Conservation (phyloP, 2,797 vertebrate species). For the Propithecus deckenii region DNA sequence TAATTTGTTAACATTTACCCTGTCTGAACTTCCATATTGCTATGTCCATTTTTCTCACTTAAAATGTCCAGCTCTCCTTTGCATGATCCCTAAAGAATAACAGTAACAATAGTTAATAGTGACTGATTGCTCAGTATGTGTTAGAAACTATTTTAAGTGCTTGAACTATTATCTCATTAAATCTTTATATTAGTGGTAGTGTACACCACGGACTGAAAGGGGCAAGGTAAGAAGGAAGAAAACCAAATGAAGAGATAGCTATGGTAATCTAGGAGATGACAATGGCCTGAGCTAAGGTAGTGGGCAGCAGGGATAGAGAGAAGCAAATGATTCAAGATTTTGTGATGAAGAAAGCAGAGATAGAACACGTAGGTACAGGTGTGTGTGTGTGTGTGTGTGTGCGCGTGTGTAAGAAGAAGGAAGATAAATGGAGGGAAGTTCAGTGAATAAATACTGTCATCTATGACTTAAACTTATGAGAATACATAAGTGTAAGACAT, state of each 20-base stretch:
- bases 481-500: not conserved
- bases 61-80: conserved; percentile 24
- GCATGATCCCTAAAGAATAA: not conserved
- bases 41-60: conserved; percentile 3
- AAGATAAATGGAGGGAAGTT: not conserved
- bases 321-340: not conserved
- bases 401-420: not conserved
- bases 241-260: not conserved
- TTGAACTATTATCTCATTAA: not conserved
- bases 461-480: not conserved
- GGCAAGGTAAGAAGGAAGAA: not conserved
- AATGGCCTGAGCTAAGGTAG: not conserved
- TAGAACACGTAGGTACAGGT: not conserved
- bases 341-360: not conserved
- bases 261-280: not conserved
- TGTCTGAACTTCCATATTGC: not conserved
- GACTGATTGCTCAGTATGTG: not conserved
- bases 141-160: not conserved
- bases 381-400: fast-evolving
- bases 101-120: not conserved
- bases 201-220: not conserved
- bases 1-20: conserved; percentile 30
- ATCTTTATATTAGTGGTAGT: not conserved
- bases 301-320: not conserved
- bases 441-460: not conserved